phyloP scores from a whole-genome alignment of 2,113 vertebrate genomes.

The Pterocles burchelli region DNA sequence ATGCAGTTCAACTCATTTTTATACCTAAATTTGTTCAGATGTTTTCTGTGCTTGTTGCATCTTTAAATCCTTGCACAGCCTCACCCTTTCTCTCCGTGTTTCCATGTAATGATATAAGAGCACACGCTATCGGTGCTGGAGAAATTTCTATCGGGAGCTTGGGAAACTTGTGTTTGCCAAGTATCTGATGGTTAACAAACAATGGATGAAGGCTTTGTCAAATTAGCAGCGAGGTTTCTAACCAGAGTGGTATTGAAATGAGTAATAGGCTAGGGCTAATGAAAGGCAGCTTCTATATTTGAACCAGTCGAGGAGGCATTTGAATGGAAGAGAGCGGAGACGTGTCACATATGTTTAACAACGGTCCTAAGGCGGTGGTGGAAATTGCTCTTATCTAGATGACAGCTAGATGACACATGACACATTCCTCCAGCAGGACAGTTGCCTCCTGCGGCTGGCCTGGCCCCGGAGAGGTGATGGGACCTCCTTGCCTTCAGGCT shows the following conservation, averaged over 20 bases:
- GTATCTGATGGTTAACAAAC: not conserved
- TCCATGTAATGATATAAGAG: not conserved
- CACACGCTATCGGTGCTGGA: not conserved
- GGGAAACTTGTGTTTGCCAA: conserved; percentile 9
- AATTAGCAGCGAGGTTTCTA: not conserved
- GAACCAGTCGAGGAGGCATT: not conserved
- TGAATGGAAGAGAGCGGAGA: not conserved
- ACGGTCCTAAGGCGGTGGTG: not conserved
- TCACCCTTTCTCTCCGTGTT: not conserved
- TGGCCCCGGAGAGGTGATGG: not conserved
- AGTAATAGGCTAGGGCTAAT: conserved; percentile 24
- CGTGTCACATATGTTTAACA: not conserved
- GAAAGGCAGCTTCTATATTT: conserved; percentile 54
- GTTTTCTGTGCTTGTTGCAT: not conserved
- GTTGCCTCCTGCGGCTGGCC: not conserved
- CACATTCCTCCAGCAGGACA: not conserved
- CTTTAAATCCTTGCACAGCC: not conserved
- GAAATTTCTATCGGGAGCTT: not conserved
- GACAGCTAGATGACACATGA: not conserved
- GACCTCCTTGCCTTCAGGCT: not conserved
- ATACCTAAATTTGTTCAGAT: not conserved
- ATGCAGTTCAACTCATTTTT: not conserved
- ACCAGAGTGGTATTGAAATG: not conserved
- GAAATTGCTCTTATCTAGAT: not conserved
- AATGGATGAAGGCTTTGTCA: not conserved